Evolutionary conservation across 1,140 invertebrate genomes (phyloP).

Genomic region (Berghia stephanieae): DNA sequence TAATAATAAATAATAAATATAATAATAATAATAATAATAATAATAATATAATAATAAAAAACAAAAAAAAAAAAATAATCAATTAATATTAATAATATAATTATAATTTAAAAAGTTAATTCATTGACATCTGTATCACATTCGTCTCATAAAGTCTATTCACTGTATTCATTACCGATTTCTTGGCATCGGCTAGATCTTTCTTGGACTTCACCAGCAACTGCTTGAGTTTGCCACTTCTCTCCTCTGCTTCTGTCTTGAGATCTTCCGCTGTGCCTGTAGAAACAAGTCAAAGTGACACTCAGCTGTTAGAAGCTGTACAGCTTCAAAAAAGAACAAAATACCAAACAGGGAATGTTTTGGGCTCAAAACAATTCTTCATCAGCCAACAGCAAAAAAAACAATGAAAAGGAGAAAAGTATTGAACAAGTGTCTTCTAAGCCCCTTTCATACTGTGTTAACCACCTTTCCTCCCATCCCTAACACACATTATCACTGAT

Average conservation of each 20-base stretch:
- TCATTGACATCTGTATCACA: not conserved
- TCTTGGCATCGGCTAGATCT: constrained; percentile 64
- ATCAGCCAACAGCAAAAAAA: no score
- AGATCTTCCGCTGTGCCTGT: constrained; percentile 64
- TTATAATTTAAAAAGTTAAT: not conserved
- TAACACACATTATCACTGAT: no score
- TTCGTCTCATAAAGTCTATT: not conserved
- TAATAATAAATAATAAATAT: no score
- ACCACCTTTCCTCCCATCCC: no score
- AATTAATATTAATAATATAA: not conserved
- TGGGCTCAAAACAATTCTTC: no score
- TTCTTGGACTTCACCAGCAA: constrained; percentile 67
- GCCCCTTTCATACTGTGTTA: no score
- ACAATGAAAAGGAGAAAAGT: no score
- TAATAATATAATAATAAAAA: not conserved
- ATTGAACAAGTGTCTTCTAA: no score
- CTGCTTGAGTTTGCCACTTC: constrained; percentile 66
- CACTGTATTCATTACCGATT: constrained; percentile 53
- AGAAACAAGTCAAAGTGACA: constrained; percentile 28
- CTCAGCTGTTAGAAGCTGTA: no score
- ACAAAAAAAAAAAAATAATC: not conserved
- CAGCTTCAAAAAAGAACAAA: no score
- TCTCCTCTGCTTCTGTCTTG: constrained; percentile 59
- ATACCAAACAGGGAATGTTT: no score
- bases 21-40: not conserved